phyloP scores from a whole-genome alignment of 1,140 invertebrate species.

The Carposina sasakii region DNA sequence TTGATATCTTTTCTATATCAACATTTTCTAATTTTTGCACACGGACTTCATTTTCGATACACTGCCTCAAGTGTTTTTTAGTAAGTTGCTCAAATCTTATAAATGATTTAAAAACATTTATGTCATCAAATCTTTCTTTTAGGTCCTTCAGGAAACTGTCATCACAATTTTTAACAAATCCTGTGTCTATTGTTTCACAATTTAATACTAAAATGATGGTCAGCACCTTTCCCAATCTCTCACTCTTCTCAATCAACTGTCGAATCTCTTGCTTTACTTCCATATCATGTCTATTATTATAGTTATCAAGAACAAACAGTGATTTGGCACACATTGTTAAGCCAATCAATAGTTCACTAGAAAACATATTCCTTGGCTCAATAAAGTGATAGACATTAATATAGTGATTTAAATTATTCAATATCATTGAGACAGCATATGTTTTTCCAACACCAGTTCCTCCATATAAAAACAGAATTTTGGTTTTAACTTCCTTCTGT shows the following conservation, averaged over 20 bases:
- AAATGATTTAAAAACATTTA: constrained; percentile 34
- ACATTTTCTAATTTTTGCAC: too few relatives aligned
- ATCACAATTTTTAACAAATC: constrained; percentile 37
- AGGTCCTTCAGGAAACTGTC: constrained; percentile 29
- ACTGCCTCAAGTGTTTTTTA: constrained; percentile 39
- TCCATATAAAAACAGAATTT: constrained; percentile 56
- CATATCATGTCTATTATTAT: constrained; percentile 37
- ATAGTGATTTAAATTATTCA: constrained; percentile 35
- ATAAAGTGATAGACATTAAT: constrained; percentile 58
- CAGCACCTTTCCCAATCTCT: constrained; percentile 37
- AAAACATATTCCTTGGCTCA: constrained; percentile 40
- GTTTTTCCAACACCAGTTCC: constrained; percentile 64
- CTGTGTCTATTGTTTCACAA: constrained; percentile 33
- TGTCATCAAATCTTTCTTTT: constrained; percentile 25
- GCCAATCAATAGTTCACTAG: constrained; percentile 42
- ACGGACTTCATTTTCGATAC: constrained; percentile 49
- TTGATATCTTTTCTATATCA: constrained; percentile 39
- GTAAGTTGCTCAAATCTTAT: constrained; percentile 49
- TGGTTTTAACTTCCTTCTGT: constrained; percentile 26
- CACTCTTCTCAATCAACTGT: constrained; percentile 37
- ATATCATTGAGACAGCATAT: constrained; percentile 40
- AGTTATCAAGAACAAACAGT: constrained; percentile 52
- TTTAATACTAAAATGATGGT: constrained; percentile 48
- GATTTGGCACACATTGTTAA: constrained; percentile 41
- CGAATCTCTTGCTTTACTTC: constrained; percentile 27